Evolutionary conservation across 53 echinoderm and acorn worm genomes (phyloP).

Genomic region (Patiria pectinifera): DNA sequence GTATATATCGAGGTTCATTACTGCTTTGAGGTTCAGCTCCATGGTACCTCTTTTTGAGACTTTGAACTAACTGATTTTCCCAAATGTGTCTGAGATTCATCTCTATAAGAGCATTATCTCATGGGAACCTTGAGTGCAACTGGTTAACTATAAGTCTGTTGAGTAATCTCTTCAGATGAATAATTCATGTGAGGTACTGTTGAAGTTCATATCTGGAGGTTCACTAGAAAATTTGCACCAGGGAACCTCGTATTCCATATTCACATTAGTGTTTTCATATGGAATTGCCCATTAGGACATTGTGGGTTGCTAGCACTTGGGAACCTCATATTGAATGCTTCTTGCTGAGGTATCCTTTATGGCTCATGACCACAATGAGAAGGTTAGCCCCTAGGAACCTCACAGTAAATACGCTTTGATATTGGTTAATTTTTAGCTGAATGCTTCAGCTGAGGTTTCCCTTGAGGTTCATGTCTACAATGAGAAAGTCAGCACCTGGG

Average conservation of each 20-base stretch:
- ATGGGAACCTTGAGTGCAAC: neutral
- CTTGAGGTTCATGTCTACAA: conserved; percentile 86
- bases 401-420: neutral
- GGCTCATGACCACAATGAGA: neutral
- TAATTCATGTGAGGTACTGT: neutral
- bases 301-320: no score
- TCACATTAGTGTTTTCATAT: no score
- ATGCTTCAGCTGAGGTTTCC: conserved; percentile 78
- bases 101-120: neutral
- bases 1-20: neutral
- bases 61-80: neutral
- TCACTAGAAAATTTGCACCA: no score
- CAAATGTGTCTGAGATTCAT: neutral
- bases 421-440: conserved; percentile 63
- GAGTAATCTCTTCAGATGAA: no score
- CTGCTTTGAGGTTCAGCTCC: no score
- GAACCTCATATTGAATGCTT: neutral
- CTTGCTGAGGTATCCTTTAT: neutral
- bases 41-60: neutral
- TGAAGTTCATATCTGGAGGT: neutral
- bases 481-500: conserved; percentile 92
- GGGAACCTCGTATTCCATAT: no score
- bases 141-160: no score
- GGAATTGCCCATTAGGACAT: no score
- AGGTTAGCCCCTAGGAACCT: neutral